A percentile compares a stretch with the other conserved stretches of the same genome.
phyloP scores from a whole-genome alignment of 2,113 vertebrate genomes.

The Mesocricetus auratus region DNA sequence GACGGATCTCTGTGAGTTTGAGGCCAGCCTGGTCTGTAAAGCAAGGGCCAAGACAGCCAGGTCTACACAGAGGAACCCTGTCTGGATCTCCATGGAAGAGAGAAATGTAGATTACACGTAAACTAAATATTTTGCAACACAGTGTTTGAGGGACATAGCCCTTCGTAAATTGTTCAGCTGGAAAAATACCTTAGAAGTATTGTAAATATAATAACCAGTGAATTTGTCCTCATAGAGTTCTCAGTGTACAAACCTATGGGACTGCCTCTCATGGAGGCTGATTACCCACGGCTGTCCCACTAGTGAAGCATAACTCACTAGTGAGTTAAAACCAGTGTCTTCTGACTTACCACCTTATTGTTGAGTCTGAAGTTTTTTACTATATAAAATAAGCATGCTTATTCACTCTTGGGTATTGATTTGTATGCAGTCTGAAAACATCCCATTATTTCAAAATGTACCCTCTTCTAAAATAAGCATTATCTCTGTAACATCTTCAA shows the following conservation, averaged over 20 bases:
- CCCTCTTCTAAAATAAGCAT: background rate
- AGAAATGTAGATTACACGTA: background rate
- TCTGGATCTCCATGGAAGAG: no score
- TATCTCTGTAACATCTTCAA: background rate
- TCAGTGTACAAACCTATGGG: background rate
- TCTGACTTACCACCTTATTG: background rate
- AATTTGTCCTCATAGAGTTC: conserved; percentile 1
- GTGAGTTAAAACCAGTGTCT: background rate
- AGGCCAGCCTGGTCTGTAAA: no score
- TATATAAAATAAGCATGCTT: background rate
- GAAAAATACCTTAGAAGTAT: conserved; percentile 3
- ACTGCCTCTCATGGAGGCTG: background rate
- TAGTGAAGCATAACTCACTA: background rate
- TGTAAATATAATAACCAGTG: conserved; percentile 31
- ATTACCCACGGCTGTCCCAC: background rate
- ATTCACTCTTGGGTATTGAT: conserved; percentile 41
- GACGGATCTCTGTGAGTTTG: no score
- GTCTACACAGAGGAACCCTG: no score
- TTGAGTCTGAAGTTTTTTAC: conserved; percentile 21
- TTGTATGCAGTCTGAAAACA: conserved; percentile 21
- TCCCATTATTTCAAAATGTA: background rate
- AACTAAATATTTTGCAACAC: conserved; percentile 8
- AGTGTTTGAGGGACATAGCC: background rate
- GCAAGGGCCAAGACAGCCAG: no score
- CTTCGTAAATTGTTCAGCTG: conserved; percentile 25